Evolutionary conservation across 2,888 invertebrate species (phyloP).

Genomic region (Lasioglossum malachurum): DNA sequence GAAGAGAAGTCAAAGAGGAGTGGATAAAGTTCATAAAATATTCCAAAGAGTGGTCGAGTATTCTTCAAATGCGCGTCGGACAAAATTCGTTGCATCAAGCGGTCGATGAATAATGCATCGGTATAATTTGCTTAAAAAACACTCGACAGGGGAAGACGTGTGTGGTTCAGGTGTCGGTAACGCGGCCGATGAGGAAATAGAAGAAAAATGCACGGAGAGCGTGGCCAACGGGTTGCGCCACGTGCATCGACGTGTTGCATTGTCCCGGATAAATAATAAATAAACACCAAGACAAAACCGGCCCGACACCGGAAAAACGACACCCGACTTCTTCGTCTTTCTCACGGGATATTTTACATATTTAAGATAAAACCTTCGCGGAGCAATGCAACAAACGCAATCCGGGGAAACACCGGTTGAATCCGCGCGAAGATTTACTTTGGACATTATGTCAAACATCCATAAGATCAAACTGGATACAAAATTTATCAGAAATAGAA

Average conservation of each 20-base stretch:
- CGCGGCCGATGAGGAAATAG: not conserved
- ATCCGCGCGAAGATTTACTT: not conserved
- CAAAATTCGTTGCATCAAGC: not conserved
- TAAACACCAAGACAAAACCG: not conserved
- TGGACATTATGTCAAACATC: not conserved
- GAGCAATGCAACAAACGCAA: not conserved
- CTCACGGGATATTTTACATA: not conserved
- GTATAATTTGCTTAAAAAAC: constrained; percentile 20
- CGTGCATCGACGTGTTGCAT: constrained; percentile 16
- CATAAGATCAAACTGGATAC: not conserved
- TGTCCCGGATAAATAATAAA: constrained; percentile 42
- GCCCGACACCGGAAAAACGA: not conserved
- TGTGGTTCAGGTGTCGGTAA: constrained; percentile 9
- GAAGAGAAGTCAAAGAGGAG: not conserved
- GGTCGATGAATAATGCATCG: constrained; percentile 15
- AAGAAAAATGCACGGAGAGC: constrained; percentile 7
- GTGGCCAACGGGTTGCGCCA: not conserved
- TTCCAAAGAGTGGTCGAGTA: not conserved
- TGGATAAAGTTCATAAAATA: not conserved
- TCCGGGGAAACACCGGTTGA: not conserved
- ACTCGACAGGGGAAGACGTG: not conserved
- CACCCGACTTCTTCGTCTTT: not conserved
- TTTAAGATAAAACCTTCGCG: not conserved
- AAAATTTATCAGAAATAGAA: not conserved
- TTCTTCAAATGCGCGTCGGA: not conserved